Conservation (phyloP, 2,797 vertebrate species). For the Triplophysa bombifrons region DNA sequence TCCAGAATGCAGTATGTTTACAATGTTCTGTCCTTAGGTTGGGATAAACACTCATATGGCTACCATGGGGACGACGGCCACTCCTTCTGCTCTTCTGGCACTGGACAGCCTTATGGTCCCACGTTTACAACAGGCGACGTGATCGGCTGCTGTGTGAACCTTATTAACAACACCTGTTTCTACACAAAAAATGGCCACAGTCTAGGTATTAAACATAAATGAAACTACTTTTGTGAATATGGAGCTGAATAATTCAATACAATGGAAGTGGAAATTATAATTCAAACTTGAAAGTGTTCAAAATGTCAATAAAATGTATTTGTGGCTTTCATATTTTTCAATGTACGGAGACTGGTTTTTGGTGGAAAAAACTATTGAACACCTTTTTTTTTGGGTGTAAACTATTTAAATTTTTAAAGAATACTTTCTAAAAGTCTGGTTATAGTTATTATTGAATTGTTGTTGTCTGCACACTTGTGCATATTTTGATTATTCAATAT, state of each 20-base stretch:
- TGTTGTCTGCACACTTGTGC: not conserved
- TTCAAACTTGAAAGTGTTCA: not conserved
- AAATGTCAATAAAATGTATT: not conserved
- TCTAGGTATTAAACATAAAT: slow-evolving; percentile 77
- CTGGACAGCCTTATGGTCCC: slow-evolving; percentile 96
- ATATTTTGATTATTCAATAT: not conserved
- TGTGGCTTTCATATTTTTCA: not conserved
- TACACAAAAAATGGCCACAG: slow-evolving; percentile 99
- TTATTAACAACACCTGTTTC: slow-evolving; percentile 99
- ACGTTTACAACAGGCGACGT: slow-evolving; percentile 98
- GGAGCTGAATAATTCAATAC: not conserved
- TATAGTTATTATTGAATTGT: not conserved
- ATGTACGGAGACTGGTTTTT: not conserved
- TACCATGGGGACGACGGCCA: slow-evolving; percentile 99
- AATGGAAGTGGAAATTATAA: not conserved
- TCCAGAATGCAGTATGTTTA: not conserved
- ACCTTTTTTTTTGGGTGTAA: not conserved
- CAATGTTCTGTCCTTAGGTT: slow-evolving; percentile 76
- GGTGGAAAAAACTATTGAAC: not conserved
- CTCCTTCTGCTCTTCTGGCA: slow-evolving; percentile 99
- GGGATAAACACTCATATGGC: slow-evolving; percentile 99
- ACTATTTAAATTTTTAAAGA: no score
- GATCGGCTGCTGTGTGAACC: slow-evolving; percentile 99
- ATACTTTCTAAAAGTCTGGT: not conserved
- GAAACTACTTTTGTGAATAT: not conserved